Evolutionary conservation across 2,797 vertebrate species (phyloP).

Genomic region (Gadopsis bispinosus): DNA sequence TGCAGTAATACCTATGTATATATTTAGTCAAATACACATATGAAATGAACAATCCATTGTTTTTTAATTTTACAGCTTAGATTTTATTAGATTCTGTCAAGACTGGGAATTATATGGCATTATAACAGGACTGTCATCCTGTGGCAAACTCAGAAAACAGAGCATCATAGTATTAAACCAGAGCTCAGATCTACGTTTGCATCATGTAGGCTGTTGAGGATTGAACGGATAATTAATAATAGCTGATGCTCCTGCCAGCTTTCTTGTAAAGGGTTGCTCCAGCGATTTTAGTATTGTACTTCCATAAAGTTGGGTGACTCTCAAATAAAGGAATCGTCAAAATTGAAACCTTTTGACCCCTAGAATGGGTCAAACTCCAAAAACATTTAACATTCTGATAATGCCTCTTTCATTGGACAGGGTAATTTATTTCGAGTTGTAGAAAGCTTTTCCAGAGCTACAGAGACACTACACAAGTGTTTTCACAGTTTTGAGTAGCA

Average conservation of each 20-base stretch:
- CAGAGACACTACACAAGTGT: not conserved
- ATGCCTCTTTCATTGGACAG: not conserved
- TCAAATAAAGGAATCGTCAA: not conserved
- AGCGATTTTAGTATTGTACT: not conserved
- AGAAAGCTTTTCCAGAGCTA: not conserved
- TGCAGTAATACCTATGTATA: not conserved
- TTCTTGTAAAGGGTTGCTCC: not conserved
- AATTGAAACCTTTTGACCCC: not conserved
- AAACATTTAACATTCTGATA: no score
- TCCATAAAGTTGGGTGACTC: not conserved
- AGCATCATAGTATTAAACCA: not conserved
- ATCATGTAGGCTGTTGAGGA: not conserved
- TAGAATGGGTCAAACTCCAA: not conserved
- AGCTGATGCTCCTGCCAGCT: not conserved
- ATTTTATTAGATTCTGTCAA: not conserved
- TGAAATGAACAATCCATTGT: slow-evolving; percentile 1
- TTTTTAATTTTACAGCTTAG: not conserved
- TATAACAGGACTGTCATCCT: not conserved
- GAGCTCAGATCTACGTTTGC: not conserved
- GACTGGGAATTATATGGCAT: not conserved
- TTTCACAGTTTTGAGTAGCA: not conserved
- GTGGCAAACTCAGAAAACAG: not conserved
- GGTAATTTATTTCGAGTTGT: not conserved
- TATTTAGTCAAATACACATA: not conserved
- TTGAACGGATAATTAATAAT: not conserved